phyloP scores from a whole-genome alignment of 2,888 invertebrate genomes.

The Suillia variegata region DNA sequence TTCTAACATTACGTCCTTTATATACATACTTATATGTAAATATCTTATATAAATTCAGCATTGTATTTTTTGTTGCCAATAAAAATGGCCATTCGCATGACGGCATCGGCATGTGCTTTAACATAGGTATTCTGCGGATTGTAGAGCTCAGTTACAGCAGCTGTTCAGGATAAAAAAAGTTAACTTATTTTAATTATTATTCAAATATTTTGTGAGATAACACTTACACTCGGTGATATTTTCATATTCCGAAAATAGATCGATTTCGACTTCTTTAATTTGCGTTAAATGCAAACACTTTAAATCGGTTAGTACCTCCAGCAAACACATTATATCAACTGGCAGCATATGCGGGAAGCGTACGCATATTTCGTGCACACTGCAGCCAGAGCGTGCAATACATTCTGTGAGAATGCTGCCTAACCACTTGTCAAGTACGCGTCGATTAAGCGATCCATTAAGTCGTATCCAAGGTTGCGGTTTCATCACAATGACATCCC shows the following conservation, averaged over 20 bases:
- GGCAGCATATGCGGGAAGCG: slow-evolving; percentile 72
- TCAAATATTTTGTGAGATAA: background rate
- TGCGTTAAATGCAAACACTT: slow-evolving; percentile 64
- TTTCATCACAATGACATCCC: slow-evolving; percentile 49
- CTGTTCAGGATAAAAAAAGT: slow-evolving; percentile 39
- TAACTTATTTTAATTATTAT: slow-evolving; percentile 3
- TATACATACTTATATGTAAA: background rate
- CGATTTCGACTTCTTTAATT: slow-evolving; percentile 45
- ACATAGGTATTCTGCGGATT: slow-evolving; percentile 63
- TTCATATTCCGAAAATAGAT: slow-evolving; percentile 62
- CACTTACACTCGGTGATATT: slow-evolving; percentile 54
- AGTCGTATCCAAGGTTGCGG: slow-evolving; percentile 75
- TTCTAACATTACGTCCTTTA: background rate
- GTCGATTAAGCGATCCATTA: slow-evolving; percentile 73
- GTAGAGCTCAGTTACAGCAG: slow-evolving; percentile 61
- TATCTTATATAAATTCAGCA: slow-evolving; percentile 61
- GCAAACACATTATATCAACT: slow-evolving; percentile 58
- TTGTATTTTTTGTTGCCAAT: slow-evolving; percentile 66
- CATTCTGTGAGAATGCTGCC: slow-evolving; percentile 71
- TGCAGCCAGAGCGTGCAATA: slow-evolving; percentile 67
- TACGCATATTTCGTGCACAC: slow-evolving; percentile 64
- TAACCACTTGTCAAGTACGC: slow-evolving; percentile 72
- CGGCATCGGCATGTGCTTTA: slow-evolving; percentile 63
- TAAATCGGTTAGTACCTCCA: slow-evolving; percentile 65
- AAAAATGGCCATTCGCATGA: slow-evolving; percentile 64